Conservation (phyloP, 1,140 invertebrate species). For the Ruditapes philippinarum region DNA sequence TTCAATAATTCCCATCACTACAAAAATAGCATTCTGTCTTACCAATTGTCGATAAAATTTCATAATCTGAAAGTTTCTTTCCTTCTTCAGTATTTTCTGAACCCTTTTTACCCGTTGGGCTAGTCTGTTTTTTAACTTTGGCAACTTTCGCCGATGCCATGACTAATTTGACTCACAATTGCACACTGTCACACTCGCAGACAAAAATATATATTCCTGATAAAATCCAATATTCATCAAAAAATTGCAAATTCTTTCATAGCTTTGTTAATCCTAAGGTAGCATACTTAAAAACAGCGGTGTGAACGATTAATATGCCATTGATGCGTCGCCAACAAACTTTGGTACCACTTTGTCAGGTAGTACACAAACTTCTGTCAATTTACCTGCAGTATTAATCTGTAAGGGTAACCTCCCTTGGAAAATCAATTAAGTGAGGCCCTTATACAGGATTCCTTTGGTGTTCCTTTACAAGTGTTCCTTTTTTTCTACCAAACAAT, state of each 20-base stretch:
- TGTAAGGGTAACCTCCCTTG: slow-evolving; percentile 7
- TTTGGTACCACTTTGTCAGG: slow-evolving; percentile 38
- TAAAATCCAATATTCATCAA: not conserved
- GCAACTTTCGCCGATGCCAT: slow-evolving; percentile 75
- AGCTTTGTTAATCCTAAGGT: not conserved
- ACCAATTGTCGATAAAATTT: slow-evolving; percentile 67
- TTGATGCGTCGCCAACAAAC: slow-evolving; percentile 1
- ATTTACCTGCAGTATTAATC: not conserved
- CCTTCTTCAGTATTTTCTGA: slow-evolving; percentile 52
- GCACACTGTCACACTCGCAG: not conserved
- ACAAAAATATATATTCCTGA: not conserved
- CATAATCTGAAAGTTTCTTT: slow-evolving; percentile 65
- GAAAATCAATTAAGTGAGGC: slow-evolving; percentile 21
- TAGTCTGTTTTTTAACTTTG: slow-evolving; percentile 67
- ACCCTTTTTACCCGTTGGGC: slow-evolving; percentile 30
- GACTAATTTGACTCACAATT: not conserved
- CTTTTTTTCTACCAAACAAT: no score
- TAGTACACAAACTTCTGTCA: slow-evolving; percentile 40
- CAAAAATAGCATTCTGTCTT: no score
- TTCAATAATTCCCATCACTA: no score
- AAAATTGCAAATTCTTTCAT: not conserved
- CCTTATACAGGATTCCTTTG: no score
- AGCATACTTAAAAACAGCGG: not conserved
- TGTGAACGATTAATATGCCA: not conserved
- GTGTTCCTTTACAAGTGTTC: no score